Conservation (phyloP, 2,888 invertebrate species). For the Troides oblongomaculatus region DNA sequence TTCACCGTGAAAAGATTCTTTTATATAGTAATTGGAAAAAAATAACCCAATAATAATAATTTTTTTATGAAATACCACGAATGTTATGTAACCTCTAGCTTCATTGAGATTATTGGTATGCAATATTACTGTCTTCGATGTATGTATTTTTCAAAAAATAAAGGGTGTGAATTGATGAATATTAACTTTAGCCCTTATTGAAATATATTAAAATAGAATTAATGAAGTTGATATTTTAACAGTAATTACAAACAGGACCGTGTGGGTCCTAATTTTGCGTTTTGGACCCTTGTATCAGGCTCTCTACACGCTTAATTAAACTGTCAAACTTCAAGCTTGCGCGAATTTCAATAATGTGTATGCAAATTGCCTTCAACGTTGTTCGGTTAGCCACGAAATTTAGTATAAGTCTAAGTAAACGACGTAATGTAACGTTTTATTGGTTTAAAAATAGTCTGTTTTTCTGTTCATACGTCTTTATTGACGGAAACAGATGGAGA, state of each 20-base stretch:
- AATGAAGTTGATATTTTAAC: conserved; percentile 1
- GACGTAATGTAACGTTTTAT: not conserved
- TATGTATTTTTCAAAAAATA: not conserved
- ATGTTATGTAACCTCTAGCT: not conserved
- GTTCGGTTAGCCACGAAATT: not conserved
- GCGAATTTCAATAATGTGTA: conserved; percentile 39
- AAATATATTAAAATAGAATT: not conserved
- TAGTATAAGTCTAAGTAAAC: not conserved
- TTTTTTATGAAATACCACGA: not conserved
- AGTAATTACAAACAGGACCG: conserved; percentile 18
- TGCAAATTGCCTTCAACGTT: conserved; percentile 19
- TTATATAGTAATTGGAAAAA: too few species aligned
- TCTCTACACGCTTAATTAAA: conserved; percentile 55
- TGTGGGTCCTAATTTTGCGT: conserved; percentile 32
- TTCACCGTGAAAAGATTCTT: too few species aligned
- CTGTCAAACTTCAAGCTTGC: conserved; percentile 48
- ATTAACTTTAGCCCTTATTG: not conserved
- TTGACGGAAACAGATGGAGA: too few species aligned
- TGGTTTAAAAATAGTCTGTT: too few species aligned
- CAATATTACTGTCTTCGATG: too few species aligned
- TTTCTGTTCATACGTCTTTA: too few species aligned
- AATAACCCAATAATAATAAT: too few species aligned
- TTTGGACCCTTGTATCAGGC: conserved; percentile 46
- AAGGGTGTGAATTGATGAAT: not conserved
- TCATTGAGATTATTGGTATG: too few species aligned